Base-by-base conservation (phyloP, 2,113 vertebrate genomes). In the Vulpes lagopus region DNA sequence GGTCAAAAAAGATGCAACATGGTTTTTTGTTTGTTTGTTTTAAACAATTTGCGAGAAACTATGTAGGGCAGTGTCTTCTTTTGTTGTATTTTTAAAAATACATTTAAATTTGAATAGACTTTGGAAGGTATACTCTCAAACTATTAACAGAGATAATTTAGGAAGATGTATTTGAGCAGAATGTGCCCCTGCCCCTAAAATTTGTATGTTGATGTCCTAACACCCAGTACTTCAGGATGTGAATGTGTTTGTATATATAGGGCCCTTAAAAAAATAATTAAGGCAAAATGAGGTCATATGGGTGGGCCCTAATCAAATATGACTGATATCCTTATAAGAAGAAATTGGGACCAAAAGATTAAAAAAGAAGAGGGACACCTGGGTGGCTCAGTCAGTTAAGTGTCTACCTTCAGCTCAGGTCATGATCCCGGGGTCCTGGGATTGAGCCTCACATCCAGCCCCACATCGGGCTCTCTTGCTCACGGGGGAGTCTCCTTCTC, bases 51-150 rank as follows among this genome's bases (percentile, higher is more conserved):
- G 1, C 2, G 32, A 53, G 35, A 85, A 2, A 95, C 35, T 67
- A 49, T n/a, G n/a, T 71, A 67, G 11, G 20, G 3, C 27, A 73
- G 11, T 79, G 6, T 51, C 23, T 49, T 3, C 57, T 69, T 91
- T 57, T 25, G 51, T 55, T 62, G 67, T 53, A 55, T 49, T 65
- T 95, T 80, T 14, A 9, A 19, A 80, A 96, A 85, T 60, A 51
- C 11, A 38, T 91, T 53, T 81, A 85, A 89, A 69, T 85, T 32
- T 81, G 4, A 74, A 84, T 71, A 90, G 25, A 73, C 2, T 95
- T 97, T 80, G 53, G 23, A 57, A 84, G 23, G 23, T 55, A 22
- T 10, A 23, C 38, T 85, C 65, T 84, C 83, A 43, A 71, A 69
- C 22, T 89, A 22, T 53, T 80, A 93, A 57, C 30, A 65, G 16